Conservation (phyloP, 2,113 vertebrate species). For the Piprites chloris region DNA sequence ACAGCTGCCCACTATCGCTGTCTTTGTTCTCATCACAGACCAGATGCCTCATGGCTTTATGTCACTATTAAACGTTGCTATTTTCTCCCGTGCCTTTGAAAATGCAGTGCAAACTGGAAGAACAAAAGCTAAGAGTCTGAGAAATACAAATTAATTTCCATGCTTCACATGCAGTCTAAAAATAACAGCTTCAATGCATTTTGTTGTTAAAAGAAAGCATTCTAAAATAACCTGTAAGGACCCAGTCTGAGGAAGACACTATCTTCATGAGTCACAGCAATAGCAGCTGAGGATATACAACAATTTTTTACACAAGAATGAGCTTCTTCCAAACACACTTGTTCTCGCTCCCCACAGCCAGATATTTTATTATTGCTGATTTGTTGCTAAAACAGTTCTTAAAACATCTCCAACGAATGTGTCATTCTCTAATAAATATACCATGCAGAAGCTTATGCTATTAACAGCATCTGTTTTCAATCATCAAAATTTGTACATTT, state of each 20-base stretch:
- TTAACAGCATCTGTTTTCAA: not conserved
- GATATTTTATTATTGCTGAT: not conserved
- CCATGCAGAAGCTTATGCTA: not conserved
- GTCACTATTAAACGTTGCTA: not conserved
- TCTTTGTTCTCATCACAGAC: not conserved
- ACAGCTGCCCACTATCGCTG: not conserved
- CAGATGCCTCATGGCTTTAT: not conserved
- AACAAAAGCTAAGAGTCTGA: not conserved
- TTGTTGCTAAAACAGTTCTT: not conserved
- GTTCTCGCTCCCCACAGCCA: not conserved
- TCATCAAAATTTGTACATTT: not conserved
- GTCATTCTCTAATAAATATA: not conserved
- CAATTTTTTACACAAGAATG: not conserved
- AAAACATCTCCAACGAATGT: not conserved
- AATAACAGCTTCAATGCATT: not conserved
- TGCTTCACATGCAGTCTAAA: not conserved
- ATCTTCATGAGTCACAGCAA: not conserved
- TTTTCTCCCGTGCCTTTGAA: not conserved
- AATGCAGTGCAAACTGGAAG: not conserved
- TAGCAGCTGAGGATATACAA: not conserved
- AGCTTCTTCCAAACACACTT: not conserved
- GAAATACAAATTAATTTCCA: conserved; percentile 2
- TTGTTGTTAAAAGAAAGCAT: not conserved
- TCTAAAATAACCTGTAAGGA: not conserved
- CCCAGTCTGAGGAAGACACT: not conserved